These are phyloP conservation scores for Rotaria magnacalcarata DNA, from an alignment of 2,888 invertebrate species.

Conservation along the genomic window DNA sequence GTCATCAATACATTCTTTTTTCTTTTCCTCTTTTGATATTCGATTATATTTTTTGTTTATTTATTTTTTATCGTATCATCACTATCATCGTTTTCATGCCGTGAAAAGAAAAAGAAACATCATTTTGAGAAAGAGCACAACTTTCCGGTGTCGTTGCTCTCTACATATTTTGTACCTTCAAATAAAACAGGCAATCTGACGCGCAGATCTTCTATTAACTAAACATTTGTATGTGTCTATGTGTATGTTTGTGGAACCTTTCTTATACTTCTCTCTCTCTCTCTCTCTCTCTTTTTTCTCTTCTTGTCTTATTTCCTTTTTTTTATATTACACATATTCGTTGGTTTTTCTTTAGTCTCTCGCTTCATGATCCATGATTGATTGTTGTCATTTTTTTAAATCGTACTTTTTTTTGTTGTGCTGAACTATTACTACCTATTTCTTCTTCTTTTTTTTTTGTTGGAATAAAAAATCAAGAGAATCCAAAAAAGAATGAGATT, in stretches of 20 bases:
- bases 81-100: not conserved
- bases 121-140: constrained; percentile 2
- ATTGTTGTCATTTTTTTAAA: constrained; percentile 24
- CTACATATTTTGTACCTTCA: constrained; percentile 26
- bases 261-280: not conserved
- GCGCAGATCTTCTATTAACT: constrained; percentile 14
- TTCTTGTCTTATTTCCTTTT: not conserved
- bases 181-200: constrained; percentile 26
- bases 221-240: not conserved
- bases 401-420: constrained; percentile 31
- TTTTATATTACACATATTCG: constrained; percentile 11
- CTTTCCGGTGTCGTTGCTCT: constrained; percentile 21
- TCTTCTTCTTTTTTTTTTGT: constrained; percentile 11
- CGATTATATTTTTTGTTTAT: constrained; percentile 31
- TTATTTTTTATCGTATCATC: constrained; percentile 26
- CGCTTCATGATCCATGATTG: constrained; percentile 11
- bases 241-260: not conserved
- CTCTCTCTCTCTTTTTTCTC: not conserved
- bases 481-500: not conserved
- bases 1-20: not conserved
- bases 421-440: constrained; percentile 18
- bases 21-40: constrained; percentile 6
- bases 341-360: not conserved
- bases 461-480: constrained; percentile 29
- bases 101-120: not conserved